phyloP scores from a whole-genome alignment of 2,113 vertebrate genomes.

The Pachyramphus minor region DNA sequence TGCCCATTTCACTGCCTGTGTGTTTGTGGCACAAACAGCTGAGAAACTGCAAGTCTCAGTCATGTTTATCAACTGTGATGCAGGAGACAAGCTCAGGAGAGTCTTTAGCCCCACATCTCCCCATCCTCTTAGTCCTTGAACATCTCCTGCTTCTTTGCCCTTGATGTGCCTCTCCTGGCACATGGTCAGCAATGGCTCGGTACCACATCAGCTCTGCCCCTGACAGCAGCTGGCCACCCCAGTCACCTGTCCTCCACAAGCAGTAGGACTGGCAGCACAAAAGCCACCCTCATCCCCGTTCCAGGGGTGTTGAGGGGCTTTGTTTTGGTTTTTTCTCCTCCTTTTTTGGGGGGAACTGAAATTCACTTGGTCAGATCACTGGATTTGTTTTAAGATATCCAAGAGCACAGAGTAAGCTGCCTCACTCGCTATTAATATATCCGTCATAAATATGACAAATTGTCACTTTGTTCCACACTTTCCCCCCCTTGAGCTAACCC shows the following conservation, averaged over 20 bases:
- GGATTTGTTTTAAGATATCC: not conserved
- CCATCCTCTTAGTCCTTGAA: not conserved
- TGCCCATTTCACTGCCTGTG: rapidly evolving
- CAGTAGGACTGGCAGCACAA: not conserved
- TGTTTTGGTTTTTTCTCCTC: no score
- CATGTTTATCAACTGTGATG: rapidly evolving
- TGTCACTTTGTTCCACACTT: not conserved
- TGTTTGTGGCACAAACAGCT: not conserved
- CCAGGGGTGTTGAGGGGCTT: rapidly evolving
- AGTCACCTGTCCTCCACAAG: not conserved
- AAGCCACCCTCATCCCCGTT: not conserved
- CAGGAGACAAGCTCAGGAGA: not conserved
- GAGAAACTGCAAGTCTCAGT: not conserved
- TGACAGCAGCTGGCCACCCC: rapidly evolving
- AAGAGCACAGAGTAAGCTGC: not conserved
- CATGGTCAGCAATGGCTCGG: rapidly evolving
- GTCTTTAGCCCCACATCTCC: not conserved
- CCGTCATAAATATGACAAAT: not conserved
- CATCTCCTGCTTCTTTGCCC: not conserved
- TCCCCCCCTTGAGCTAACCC: not conserved
- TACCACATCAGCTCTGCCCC: rapidly evolving
- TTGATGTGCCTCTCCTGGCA: not conserved
- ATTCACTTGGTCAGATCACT: not conserved
- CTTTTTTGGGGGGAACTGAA: no score
- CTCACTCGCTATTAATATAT: not conserved